A percentile compares a stretch with the other conserved stretches of the same genome.
Evolutionary conservation across 1,140 invertebrate species (phyloP).

Genomic region (Pogonomyrmex barbatus): DNA sequence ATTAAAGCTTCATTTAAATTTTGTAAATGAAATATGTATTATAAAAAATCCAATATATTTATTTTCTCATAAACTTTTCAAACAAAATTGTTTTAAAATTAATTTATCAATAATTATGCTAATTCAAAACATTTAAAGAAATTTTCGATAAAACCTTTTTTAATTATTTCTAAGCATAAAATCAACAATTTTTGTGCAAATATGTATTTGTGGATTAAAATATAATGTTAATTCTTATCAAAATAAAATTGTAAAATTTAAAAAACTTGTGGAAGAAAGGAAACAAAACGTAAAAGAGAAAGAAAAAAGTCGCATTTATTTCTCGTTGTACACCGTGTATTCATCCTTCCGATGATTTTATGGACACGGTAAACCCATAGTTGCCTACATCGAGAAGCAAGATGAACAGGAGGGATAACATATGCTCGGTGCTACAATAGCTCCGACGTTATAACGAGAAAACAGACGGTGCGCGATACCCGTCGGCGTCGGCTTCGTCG

Average conservation of each 20-base stretch:
- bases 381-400: constrained; percentile 43
- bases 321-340: constrained; percentile 62
- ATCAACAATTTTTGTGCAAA: neutral
- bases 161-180: neutral
- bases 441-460: constrained; percentile 65
- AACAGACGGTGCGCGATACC: constrained; percentile 57
- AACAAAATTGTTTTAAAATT: neutral
- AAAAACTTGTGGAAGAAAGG: neutral
- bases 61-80: neutral
- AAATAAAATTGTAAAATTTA: neutral
- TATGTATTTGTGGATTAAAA: neutral
- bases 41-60: neutral
- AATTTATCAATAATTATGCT: neutral
- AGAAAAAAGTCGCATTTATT: neutral
- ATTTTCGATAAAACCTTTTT: neutral
- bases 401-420: constrained; percentile 71
- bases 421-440: constrained; percentile 36
- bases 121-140: neutral
- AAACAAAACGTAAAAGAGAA: neutral
- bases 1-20: neutral
- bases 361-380: constrained; percentile 66
- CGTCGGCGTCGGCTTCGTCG: constrained; percentile 58
- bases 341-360: constrained; percentile 64
- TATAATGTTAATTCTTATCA: neutral
- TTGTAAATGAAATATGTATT: neutral